phyloP scores from a whole-genome alignment of 1,140 invertebrate genomes.

The Neotoxoptera formosana region DNA sequence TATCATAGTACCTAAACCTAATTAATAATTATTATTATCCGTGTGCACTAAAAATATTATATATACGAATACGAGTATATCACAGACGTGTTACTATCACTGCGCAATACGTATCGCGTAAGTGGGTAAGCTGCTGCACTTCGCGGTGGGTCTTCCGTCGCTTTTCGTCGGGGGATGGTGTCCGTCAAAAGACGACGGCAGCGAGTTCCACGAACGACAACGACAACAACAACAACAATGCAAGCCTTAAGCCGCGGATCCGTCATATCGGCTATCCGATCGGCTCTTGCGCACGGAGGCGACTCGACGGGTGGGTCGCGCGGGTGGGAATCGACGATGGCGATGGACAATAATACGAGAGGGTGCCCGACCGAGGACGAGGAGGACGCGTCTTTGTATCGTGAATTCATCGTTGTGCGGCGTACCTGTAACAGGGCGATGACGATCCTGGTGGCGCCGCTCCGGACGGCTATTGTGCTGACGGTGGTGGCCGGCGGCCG shows the following conservation, averaged over 20 bases:
- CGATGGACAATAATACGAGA: neutral
- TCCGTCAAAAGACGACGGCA: neutral
- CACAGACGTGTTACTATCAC: too few species aligned
- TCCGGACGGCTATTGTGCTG: constrained; percentile 90
- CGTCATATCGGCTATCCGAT: neutral
- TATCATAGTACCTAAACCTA: too few species aligned
- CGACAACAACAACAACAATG: neutral
- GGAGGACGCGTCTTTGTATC: neutral
- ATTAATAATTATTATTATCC: neutral
- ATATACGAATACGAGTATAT: too few species aligned
- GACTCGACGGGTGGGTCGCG: neutral
- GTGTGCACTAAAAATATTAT: neutral
- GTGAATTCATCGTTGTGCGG: neutral
- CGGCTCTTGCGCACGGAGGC: neutral
- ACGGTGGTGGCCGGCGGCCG: constrained; percentile 73
- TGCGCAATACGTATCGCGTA: too few species aligned
- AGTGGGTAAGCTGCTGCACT: neutral
- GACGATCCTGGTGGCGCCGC: constrained; percentile 84
- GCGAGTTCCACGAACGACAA: neutral
- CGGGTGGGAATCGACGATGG: neutral
- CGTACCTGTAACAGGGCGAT: constrained; percentile 87
- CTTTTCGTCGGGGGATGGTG: neutral
- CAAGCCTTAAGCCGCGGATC: too few species aligned
- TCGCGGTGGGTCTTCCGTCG: neutral
- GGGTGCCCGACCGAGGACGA: neutral